Base-by-base conservation (phyloP, 2,797 vertebrate genomes). In the Erithacus rubecula region DNA sequence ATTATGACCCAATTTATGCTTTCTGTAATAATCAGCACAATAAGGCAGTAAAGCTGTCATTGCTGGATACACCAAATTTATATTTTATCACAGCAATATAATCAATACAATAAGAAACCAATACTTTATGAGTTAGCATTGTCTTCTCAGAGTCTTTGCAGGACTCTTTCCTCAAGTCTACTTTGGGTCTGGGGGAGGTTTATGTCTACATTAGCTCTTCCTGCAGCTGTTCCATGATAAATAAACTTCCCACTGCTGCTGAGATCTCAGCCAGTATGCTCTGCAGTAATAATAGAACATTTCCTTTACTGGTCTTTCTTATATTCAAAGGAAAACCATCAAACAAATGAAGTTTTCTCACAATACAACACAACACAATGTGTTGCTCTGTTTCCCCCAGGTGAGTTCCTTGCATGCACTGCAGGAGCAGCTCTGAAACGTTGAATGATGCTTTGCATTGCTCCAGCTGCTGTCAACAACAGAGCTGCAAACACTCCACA, bases 1-100 rank as follows among this genome's bases (percentile, higher is more conserved):
- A 97, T 97, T 97, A 97, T 56, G 76, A 94, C 84, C 95, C 96
- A 96, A 97, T 97, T 96, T 97, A 93, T 89, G 92, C 56, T 89
- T 92, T 95, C 92, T 96, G 92, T 95, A 94, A 97, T 97, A 97
- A 97, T 97, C 97, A 97, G 97, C 96, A 96, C 96, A 97, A 96
- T 92, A 94, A 93, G 63, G 88, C 88, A 93, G 82, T 95, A 96
- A 96, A 97, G 77, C 91, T 96, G 95, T 96, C 95, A 1, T 79
- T 94, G 92, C 90, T 95, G 94, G 96, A 96, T 96, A 92, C 79
- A 93, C 83, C 47, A 16, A 87, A 96, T 96, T 96, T 95, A 95
- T 94, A 91, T 95, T 97, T 97, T 95, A 97, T 96, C 95, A 67
- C 58, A 36, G 79, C 60, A 89, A 97, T 95, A 91, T 83, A 96